Conservation (phyloP, 2,113 vertebrate species). For the Atractosteus spatula region DNA sequence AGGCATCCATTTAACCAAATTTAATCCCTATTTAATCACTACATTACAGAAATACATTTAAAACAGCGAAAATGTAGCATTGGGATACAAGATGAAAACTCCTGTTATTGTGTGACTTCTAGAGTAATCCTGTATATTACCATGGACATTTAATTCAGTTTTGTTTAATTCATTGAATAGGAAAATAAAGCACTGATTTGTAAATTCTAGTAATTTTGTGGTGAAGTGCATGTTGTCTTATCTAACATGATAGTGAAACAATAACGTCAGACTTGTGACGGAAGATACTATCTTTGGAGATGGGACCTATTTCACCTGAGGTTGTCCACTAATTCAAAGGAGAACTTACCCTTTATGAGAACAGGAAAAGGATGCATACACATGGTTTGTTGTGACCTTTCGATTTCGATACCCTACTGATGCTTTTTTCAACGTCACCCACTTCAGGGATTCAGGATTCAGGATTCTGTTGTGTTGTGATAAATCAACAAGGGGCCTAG, state of each 20-base stretch:
- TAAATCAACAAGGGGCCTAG: too few relatives aligned
- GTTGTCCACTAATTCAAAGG: neutral
- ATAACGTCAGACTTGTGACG: neutral
- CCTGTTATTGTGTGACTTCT: neutral
- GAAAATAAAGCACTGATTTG: neutral
- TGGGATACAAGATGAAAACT: too few relatives aligned
- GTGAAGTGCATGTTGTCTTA: constrained; percentile 4
- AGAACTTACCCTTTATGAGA: neutral
- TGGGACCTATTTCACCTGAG: too few relatives aligned
- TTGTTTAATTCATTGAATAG: constrained; percentile 5
- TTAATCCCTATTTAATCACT: too few relatives aligned
- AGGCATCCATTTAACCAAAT: too few relatives aligned
- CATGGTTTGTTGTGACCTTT: too few relatives aligned
- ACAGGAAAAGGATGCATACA: neutral
- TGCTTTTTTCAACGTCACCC: too few relatives aligned
- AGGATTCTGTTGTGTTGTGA: too few relatives aligned
- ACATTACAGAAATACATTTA: too few relatives aligned
- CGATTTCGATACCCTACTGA: too few relatives aligned
- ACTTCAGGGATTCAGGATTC: too few relatives aligned
- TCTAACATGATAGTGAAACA: constrained; percentile 4
- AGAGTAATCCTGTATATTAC: neutral
- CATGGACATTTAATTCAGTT: constrained; percentile 3
- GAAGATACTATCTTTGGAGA: neutral
- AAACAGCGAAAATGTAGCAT: too few relatives aligned
- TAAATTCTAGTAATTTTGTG: constrained; percentile 7